Conservation (phyloP, 2,888 invertebrate genomes). For the Smittia aterrima region DNA sequence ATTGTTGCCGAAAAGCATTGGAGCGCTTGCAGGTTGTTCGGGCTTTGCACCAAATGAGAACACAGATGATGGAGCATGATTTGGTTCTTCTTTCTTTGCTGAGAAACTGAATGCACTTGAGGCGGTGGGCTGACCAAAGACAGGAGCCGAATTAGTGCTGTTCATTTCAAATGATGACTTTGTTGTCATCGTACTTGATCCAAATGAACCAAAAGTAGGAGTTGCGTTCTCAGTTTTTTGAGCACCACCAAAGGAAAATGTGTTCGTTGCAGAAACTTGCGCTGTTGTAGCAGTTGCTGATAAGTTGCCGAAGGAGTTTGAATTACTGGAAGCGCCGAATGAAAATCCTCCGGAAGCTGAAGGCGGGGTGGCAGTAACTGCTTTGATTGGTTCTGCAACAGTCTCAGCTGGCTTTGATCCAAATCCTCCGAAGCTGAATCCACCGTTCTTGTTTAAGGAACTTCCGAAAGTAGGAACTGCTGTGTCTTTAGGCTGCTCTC, state of each 20-base stretch:
- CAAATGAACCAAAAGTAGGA: constrained; percentile 43
- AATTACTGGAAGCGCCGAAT: constrained; percentile 28
- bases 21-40: constrained; percentile 32
- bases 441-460: neutral
- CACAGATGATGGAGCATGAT: constrained; percentile 32
- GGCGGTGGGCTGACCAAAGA: neutral
- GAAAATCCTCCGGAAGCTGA: constrained; percentile 21
- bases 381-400: constrained; percentile 42
- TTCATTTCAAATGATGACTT: neutral
- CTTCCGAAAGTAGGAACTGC: neutral
- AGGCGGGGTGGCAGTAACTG: neutral
- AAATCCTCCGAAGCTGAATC: constrained; percentile 23
- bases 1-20: constrained; percentile 42
- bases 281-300: constrained; percentile 4
- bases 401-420: neutral
- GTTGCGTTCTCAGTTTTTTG: constrained; percentile 36
- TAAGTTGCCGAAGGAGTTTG: constrained; percentile 43
- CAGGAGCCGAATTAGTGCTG: neutral
- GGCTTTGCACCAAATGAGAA: constrained; percentile 42
- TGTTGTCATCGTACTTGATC: neutral
- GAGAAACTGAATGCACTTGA: neutral
- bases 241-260: constrained; percentile 12
- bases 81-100: constrained; percentile 3
- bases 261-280: neutral
- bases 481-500: neutral